Evolutionary conservation across 2,113 vertebrate genomes (phyloP), one percentile per base, ranked within the genome.

Genomic region (Sitta europaea): DNA sequence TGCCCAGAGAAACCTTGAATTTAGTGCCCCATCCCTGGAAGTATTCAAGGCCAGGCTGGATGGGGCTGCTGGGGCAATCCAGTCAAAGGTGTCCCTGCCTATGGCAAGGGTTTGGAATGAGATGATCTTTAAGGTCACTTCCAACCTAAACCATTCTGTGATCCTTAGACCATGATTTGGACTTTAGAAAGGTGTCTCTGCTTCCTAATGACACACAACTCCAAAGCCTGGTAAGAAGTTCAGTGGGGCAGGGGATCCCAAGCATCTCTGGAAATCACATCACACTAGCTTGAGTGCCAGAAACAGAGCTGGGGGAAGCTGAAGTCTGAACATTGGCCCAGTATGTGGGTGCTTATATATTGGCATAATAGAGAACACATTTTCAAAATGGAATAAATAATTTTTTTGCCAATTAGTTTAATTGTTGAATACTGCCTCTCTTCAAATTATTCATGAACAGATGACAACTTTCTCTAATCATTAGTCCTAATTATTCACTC

Each of bases 401-500:
- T 83, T 95, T 94, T 77, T 78, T 59, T 81, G 53, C 91, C 42
- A 55, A 47, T 78, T 53, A 40, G 65, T 94, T 91, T 94, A 94
- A 94, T 88, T 73, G 51, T 73, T 82, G 53, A 92, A 76, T 5
- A 11, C 81, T 62, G 62, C 42, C 47, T 90, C 88, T 82, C 71
- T 62, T 31, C 43, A 93, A 94, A 95, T 65, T 72, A 33, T 75
- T 96, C 63, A 61, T n/a, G 67, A 96, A 76, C 25, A 93, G 71
- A 83, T 86, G 88, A 95, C 87, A 96, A 93, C 75, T 92, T 92
- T 93, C 81, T 92, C 85, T 90, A 96, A 72, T 92, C 82, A 93
- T 96, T 96, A 88, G 61, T 81, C 88, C 76, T 92, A 95, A 96
- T 96, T 96, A 95, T 96, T 96, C 83, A 57, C 66, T 92, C 86